A percentile compares a stretch with the other conserved stretches of the same genome.
phyloP scores from a whole-genome alignment of 2,797 vertebrate genomes.

The Cetoscarus ocellatus region DNA sequence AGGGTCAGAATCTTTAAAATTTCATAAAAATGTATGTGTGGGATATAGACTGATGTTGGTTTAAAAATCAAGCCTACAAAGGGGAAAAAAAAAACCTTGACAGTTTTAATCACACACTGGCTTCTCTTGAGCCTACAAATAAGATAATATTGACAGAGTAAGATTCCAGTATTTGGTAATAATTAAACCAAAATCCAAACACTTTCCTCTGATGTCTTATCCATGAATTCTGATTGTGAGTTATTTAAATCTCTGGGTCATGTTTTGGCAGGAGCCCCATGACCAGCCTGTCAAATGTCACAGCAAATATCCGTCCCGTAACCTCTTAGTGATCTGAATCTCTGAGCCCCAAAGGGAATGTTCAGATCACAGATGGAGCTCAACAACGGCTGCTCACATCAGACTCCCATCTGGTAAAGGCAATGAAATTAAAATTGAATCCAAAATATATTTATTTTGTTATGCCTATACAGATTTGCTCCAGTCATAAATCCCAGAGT shows the following conservation, averaged over 20 bases:
- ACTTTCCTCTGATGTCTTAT: not conserved
- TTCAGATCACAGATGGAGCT: not conserved
- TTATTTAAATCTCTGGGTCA: not conserved
- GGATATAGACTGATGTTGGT: no score
- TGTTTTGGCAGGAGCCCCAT: no score
- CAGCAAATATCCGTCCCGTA: not conserved
- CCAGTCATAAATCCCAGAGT: not conserved
- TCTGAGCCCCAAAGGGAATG: not conserved
- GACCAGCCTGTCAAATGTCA: no score
- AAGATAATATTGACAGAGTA: no score
- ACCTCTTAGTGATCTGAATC: not conserved
- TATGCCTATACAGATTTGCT: not conserved
- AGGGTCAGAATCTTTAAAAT: no score
- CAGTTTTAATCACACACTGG: no score
- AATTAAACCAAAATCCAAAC: no score
- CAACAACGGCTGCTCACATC: not conserved
- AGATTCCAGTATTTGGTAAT: no score
- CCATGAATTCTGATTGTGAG: not conserved
- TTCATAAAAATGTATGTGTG: no score
- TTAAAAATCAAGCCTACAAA: no score
- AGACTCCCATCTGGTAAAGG: not conserved
- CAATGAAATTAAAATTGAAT: not conserved
- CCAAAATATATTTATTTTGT: not conserved
- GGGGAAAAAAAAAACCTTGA: no score
- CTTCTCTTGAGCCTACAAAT: no score